Evolutionary conservation across 2,113 vertebrate species (phyloP), one percentile per base, ranked within the genome.

Genomic region (Panurus biarmicus): DNA sequence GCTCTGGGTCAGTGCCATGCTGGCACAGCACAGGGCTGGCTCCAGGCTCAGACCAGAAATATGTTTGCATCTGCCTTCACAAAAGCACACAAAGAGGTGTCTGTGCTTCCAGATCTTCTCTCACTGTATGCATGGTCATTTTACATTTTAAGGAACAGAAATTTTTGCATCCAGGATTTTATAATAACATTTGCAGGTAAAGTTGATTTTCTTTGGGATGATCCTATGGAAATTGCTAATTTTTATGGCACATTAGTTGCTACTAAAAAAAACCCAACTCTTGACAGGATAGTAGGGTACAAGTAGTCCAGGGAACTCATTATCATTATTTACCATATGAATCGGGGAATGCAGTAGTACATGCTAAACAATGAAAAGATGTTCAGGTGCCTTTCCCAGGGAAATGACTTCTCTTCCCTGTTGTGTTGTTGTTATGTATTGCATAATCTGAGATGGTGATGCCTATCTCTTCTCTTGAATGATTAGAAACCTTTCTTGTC

Each of bases 331-430:
- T 86, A 54, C n/a, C 66, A 73, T 77, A 87, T 78, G 75, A 76
- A 94, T 65, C 33, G 57, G 80, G 57, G 89, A 82, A 91, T 47
- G 36, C 42, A 35, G 61, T 6, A 3, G 57, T 72, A 76, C 53
- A 31, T 66, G 54, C 77, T 94, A 72, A 89, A 85, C 0, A 10
- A 72, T 91, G 54, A 91, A 54, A 90, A 94, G 45, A 85, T 82
- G 66, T 67, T 87, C 74, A 91, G 70, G 62, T 85, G 50, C 50
- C 66, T 94, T 86, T 95, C 89, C 69, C 36, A 81, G 86, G 83
- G 38, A 96, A 90, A 93, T 92, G 3, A 90, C 28, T 96, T 88
- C 64, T 90, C 56, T 86, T 90, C 75, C 85, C 69, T 77, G 19
- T 78, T 86, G 83, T 47, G 56, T 67, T 93, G 72, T 76, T 85